Evolutionary conservation across 2,113 vertebrate genomes (phyloP).

Genomic region (Hippocampus comes): DNA sequence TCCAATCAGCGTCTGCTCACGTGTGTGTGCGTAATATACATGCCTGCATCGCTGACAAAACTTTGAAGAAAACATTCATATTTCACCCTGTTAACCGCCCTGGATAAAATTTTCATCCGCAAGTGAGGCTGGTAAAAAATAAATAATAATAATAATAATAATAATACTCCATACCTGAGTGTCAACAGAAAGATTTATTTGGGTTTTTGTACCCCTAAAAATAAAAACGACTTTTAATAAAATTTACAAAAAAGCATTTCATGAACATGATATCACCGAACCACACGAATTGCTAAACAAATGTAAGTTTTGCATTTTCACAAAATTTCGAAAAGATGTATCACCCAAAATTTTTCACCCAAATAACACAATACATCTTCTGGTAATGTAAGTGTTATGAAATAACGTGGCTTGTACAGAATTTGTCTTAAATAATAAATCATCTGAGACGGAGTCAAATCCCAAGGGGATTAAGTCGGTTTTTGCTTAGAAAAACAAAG

Average conservation of each 20-base stretch:
- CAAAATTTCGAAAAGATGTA: no score
- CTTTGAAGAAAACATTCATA: conserved; percentile 91
- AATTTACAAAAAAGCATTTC: no score
- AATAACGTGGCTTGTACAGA: no score
- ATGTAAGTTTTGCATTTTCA: no score
- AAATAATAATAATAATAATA: conserved; percentile 58
- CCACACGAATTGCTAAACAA: no score
- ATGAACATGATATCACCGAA: no score
- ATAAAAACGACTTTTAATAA: no score
- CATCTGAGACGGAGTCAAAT: background rate
- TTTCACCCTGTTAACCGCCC: conserved; percentile 86
- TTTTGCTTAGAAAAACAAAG: background rate
- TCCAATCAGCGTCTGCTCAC: conserved; percentile 79
- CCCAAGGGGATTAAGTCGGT: background rate
- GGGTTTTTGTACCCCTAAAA: no score
- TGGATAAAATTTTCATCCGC: conserved; percentile 86
- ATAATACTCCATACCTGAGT: conserved; percentile 62
- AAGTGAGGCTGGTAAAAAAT: conserved; percentile 62
- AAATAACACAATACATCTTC: no score
- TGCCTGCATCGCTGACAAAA: conserved; percentile 86
- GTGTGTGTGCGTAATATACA: conserved; percentile 53
- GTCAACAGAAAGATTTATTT: background rate
- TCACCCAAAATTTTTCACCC: no score
- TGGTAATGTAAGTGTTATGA: no score
- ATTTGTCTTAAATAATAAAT: no score